phyloP scores from a whole-genome alignment of 2,888 invertebrate species.

The Stratiomys singularior region DNA sequence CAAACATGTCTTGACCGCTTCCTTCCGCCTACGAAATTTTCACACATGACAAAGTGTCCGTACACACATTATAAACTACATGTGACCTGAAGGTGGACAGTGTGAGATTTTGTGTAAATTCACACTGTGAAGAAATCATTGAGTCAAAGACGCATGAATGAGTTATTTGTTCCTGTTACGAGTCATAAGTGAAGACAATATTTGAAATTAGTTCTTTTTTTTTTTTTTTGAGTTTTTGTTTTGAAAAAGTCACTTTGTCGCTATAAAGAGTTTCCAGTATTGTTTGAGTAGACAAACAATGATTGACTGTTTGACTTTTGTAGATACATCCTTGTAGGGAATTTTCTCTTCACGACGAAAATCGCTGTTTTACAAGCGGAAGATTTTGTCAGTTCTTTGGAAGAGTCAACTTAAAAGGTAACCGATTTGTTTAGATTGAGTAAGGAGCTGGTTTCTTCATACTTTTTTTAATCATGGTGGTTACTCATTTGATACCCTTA shows the following conservation, averaged over 20 bases:
- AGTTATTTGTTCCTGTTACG: slow-evolving; percentile 40
- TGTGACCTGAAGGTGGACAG: slow-evolving; percentile 11
- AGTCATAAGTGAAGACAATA: background rate
- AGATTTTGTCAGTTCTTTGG: too few relatives aligned
- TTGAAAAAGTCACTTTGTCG: slow-evolving; percentile 24
- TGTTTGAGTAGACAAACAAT: slow-evolving; percentile 10
- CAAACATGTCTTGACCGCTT: slow-evolving; percentile 4
- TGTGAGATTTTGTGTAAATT: slow-evolving; percentile 17
- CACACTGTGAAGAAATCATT: background rate
- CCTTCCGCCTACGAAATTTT: slow-evolving; percentile 31
- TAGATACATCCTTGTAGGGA: too few relatives aligned
- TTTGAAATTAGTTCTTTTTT: slow-evolving; percentile 7
- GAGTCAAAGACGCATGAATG: background rate
- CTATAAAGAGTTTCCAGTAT: background rate
- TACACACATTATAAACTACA: background rate
- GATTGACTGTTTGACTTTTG: too few relatives aligned
- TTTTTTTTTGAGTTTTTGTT: background rate
- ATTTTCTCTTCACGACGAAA: too few relatives aligned
- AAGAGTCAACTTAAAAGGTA: too few relatives aligned
- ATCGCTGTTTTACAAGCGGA: too few relatives aligned
- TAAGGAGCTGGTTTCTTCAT: too few relatives aligned
- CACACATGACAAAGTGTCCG: slow-evolving; percentile 14
- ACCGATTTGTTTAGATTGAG: too few relatives aligned
- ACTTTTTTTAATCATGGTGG: too few relatives aligned
- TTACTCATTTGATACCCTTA: too few relatives aligned